Base-by-base conservation (phyloP, 1,140 invertebrate genomes). In the Brachionus manjavacas region DNA sequence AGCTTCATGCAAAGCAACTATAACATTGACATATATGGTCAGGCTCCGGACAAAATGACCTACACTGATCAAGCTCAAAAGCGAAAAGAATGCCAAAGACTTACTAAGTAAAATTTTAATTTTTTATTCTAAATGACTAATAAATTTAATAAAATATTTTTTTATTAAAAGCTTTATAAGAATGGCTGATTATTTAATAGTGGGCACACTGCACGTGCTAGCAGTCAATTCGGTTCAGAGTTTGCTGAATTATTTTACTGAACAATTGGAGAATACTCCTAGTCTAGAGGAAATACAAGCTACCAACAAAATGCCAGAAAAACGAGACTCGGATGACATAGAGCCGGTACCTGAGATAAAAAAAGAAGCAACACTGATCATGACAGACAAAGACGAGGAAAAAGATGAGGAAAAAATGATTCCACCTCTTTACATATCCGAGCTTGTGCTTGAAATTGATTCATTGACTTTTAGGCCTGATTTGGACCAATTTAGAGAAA, bases 11-110 rank as follows among this genome's bases (percentile, higher is more conserved):
- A 84, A 70, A 84, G 60, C 68, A 60, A 70, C 25, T 72, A 60
- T 7, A 72, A 84, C 88, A 86, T 89, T 88, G 86, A 88, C 86
- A 87, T 90, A 87, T 85, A 93, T 92, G 86, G 87, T 0, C 88
- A 90, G 85, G 88, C 89, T 8, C 89, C 93, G 14, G 89, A 91
- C 52, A 91, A 91, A 86, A 90, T 94, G 91, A 93, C 93, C 25
- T 95, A 94, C 86, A 94, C 93, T 39, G 93, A 95, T 86, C 94
- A 95, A 86, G 93, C 93, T 0, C 92, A 93, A 84, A 95, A 95
- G 87, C 91, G 93, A 84, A 91, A 92, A 78, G 93, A 93, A 86
- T 95, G 94, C 87, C 91, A 92, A 86, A 90, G 92, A 28, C 89
- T 94, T 0, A 91, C 92, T 16, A 91, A 92, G 93, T 94, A 90